phyloP scores from a whole-genome alignment of 2,888 invertebrate genomes.

The Meloe dianella region DNA sequence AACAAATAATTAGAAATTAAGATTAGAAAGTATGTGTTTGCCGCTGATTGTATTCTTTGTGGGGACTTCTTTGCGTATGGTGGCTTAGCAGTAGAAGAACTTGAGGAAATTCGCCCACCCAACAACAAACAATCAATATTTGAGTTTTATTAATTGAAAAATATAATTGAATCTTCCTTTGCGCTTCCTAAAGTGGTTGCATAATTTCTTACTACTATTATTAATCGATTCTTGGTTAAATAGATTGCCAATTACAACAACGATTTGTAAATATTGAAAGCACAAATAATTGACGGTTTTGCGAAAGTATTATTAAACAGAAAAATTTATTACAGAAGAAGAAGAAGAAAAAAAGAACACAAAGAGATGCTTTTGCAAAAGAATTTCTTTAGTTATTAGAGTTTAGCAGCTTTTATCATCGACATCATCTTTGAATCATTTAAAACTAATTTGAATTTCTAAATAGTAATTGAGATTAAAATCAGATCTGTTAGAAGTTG shows the following conservation, averaged over 20 bases:
- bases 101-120: not conserved
- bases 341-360: not conserved
- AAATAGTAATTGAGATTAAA: slow-evolving; percentile 9
- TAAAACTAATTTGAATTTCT: slow-evolving; percentile 10
- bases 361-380: not conserved
- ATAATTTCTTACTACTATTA: not conserved
- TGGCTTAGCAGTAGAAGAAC: not conserved
- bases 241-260: not conserved
- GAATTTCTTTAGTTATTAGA: slow-evolving; percentile 4
- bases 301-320: not conserved
- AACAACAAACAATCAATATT: not conserved
- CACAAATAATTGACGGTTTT: not conserved
- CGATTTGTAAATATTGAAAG: not conserved
- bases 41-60: too few species aligned
- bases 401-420: not conserved
- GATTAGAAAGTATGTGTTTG: slow-evolving; percentile 24
- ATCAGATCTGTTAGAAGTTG: slow-evolving; percentile 1
- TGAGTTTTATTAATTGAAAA: not conserved
- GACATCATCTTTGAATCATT: slow-evolving; percentile 1
- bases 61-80: slow-evolving; percentile 6
- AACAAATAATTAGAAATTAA: slow-evolving; percentile 28
- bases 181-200: slow-evolving; percentile 1
- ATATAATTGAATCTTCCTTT: not conserved
- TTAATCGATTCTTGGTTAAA: not conserved
- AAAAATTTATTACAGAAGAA: not conserved